Evolutionary conservation across 2,888 invertebrate species (phyloP).

Genomic region (Eristalis intricaria): DNA sequence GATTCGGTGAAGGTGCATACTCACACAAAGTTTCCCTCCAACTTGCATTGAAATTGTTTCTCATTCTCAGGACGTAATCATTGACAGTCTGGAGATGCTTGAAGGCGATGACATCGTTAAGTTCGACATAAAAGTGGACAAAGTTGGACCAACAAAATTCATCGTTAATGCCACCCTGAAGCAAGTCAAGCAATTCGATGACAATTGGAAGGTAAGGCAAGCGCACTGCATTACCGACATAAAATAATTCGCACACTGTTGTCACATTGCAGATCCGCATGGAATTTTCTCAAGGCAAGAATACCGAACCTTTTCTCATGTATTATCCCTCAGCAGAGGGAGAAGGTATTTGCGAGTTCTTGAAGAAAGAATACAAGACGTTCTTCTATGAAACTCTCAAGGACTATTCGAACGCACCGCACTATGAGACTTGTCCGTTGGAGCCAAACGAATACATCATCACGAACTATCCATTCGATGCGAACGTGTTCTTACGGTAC

Average conservation of each 20-base stretch:
- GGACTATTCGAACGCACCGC: slow-evolving; percentile 76
- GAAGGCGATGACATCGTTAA: slow-evolving; percentile 65
- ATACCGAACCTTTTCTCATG: slow-evolving; percentile 13
- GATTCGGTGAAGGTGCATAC: neutral
- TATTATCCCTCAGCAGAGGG: slow-evolving; percentile 57
- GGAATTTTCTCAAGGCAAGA: neutral
- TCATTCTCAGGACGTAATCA: slow-evolving; percentile 54
- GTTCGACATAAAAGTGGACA: slow-evolving; percentile 72
- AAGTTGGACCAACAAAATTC: slow-evolving; percentile 65
- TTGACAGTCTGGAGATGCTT: slow-evolving; percentile 68
- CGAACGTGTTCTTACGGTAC: slow-evolving; percentile 65
- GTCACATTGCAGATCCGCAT: neutral
- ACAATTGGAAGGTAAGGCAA: slow-evolving; percentile 76
- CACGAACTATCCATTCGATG: slow-evolving; percentile 75
- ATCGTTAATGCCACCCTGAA: slow-evolving; percentile 75
- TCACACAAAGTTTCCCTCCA: neutral
- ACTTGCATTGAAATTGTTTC: neutral
- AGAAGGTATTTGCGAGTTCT: slow-evolving; percentile 73
- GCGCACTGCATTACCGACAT: too few species aligned
- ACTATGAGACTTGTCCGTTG: slow-evolving; percentile 76
- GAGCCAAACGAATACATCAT: slow-evolving; percentile 73
- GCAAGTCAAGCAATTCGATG: slow-evolving; percentile 73
- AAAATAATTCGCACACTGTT: neutral
- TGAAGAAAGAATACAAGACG: slow-evolving; percentile 75
- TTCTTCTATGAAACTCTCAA: slow-evolving; percentile 76